Conservation (phyloP, 2,888 invertebrate genomes). For the Amblyjoppa proteus region DNA sequence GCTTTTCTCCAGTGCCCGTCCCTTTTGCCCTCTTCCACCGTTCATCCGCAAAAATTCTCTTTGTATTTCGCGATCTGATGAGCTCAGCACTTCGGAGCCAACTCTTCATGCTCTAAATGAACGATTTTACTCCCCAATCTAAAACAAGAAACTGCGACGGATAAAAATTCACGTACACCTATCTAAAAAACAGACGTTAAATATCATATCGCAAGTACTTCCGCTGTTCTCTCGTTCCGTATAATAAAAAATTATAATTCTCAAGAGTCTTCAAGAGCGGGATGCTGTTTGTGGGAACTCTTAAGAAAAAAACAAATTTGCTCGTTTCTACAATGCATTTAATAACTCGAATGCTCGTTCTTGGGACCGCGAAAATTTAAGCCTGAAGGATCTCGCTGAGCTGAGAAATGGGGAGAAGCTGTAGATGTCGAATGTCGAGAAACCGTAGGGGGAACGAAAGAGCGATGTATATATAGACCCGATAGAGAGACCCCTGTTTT, state of each 20-base stretch:
- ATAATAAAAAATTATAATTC: constrained; percentile 45
- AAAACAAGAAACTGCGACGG: constrained; percentile 8
- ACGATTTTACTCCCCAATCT: constrained; percentile 30
- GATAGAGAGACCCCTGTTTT: constrained; percentile 25
- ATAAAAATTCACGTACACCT: constrained; percentile 6
- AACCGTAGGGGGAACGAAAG: constrained; percentile 8
- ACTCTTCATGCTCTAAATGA: constrained; percentile 39
- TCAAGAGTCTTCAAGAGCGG: constrained; percentile 29
- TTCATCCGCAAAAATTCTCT: constrained; percentile 53
- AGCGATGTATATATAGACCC: constrained; percentile 2
- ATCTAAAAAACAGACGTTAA: neutral
- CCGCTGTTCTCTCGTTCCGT: neutral
- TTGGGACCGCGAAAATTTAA: constrained; percentile 32
- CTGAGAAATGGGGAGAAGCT: neutral
- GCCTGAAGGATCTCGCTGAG: constrained; percentile 5
- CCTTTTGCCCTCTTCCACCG: constrained; percentile 36
- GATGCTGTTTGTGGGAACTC: constrained; percentile 33
- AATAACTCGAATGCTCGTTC: constrained; percentile 47
- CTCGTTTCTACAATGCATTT: constrained; percentile 25
- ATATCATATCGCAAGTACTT: neutral
- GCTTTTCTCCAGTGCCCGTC: constrained; percentile 28
- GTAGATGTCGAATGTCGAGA: neutral
- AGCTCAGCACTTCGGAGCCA: constrained; percentile 25
- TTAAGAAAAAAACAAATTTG: constrained; percentile 21
- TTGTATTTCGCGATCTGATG: constrained; percentile 50